phyloP scores from a whole-genome alignment of 2,888 invertebrate genomes.

The Deilephila porcellus region DNA sequence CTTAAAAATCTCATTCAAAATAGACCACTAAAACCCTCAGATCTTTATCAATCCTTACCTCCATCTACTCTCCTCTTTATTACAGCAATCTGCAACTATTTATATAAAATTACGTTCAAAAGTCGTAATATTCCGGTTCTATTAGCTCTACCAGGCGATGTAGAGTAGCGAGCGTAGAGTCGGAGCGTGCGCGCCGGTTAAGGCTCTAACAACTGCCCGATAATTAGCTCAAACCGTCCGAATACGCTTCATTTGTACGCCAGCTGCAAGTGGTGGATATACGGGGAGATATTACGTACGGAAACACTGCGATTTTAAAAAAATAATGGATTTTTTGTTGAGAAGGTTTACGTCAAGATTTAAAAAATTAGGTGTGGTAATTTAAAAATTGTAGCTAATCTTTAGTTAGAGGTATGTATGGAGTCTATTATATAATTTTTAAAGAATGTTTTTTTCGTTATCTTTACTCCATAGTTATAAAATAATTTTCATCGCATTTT shows the following conservation, averaged over 20 bases:
- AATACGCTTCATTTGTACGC: slow-evolving; percentile 29
- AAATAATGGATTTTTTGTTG: neutral
- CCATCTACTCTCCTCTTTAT: neutral
- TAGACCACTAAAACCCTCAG: neutral
- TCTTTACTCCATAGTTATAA: too few species aligned
- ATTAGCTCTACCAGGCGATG: neutral
- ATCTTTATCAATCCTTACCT: neutral
- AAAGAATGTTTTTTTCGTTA: too few species aligned
- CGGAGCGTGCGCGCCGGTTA: slow-evolving; percentile 22
- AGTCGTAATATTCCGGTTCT: slow-evolving; percentile 7
- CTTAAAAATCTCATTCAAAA: neutral
- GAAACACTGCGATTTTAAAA: neutral
- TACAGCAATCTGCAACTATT: slow-evolving; percentile 1
- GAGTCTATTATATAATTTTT: too few species aligned
- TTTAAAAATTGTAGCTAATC: too few species aligned
- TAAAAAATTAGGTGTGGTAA: too few species aligned
- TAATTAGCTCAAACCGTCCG: slow-evolving; percentile 26
- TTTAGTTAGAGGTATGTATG: too few species aligned
- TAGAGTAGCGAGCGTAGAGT: slow-evolving; percentile 6
- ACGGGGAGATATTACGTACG: neutral
- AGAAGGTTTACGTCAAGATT: neutral
- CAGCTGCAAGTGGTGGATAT: neutral
- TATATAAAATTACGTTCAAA: slow-evolving; percentile 3
- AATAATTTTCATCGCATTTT: too few species aligned
- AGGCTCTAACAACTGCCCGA: slow-evolving; percentile 28